Percentiles rank a stretch among this genome's conserved stretches.
Evolutionary conservation across 2,797 vertebrate genomes (phyloP).

Genomic region (Dallia pectoralis): DNA sequence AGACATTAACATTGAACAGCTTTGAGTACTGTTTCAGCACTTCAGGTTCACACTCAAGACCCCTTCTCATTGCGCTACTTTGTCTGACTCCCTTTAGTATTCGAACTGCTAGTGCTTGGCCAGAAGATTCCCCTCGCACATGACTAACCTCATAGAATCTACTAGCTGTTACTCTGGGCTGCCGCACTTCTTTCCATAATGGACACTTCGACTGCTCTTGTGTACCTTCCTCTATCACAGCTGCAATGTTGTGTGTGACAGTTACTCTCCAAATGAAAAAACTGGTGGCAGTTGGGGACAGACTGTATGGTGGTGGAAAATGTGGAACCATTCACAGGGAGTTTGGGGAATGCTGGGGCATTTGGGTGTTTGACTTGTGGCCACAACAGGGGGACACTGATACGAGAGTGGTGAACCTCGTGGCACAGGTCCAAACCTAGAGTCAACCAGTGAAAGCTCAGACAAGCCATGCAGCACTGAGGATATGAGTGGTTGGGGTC

Average conservation of each 20-base stretch:
- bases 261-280: constrained; percentile 8
- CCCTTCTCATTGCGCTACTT: constrained; percentile 12
- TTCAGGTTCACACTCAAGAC: constrained; percentile 7
- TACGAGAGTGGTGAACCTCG: constrained; percentile 23
- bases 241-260: background rate
- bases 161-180: constrained; percentile 21
- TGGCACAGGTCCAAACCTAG: too few relatives aligned
- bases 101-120: background rate
- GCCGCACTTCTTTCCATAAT: constrained; percentile 10
- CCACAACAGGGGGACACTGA: constrained; percentile 16
- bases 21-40: too few relatives aligned
- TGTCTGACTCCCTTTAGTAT: constrained; percentile 7
- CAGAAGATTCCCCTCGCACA: too few relatives aligned
- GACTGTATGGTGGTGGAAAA: background rate
- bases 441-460: too few relatives aligned
- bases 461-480: constrained; percentile 23
- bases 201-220: constrained; percentile 16
- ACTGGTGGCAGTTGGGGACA: constrained; percentile 14
- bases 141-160: constrained; percentile 12
- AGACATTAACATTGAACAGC: too few relatives aligned
- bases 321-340: background rate
- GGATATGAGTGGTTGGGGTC: constrained; percentile 14
- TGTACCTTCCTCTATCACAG: constrained; percentile 8
- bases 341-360: constrained; percentile 20
- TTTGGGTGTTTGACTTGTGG: background rate